Base-by-base conservation (phyloP, 2,888 invertebrate genomes). In the Andricus quercusramuli region DNA sequence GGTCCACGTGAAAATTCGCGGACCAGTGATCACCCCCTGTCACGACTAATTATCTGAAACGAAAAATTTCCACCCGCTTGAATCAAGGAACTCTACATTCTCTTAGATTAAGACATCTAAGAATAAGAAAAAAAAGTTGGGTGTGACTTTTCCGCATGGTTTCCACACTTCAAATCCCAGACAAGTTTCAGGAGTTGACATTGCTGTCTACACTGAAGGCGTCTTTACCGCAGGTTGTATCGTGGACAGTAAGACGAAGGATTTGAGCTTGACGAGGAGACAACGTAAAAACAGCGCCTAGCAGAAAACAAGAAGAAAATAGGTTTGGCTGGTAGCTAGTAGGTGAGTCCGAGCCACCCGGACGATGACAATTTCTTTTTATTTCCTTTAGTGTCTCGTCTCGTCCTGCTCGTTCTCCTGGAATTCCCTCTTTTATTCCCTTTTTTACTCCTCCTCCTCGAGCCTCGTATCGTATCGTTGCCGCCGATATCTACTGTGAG, bases 331-430 rank as follows among this genome's bases (percentile, higher is more conserved):
- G 15, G 62, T 25, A 25, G 22, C 62, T 62, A 62, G 62, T 62
- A 25, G 62, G n/a, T n/a, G 56, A 56, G 56, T 56, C 56, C 56
- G 84, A 87, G 81, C 85, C 85, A 86, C 85, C 84, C 83, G 84
- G 86, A 88, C 87, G 88, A 90, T 89, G 91, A 91, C 89, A 89
- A 90, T 91, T 89, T 83, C 88, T 88, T 90, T 91, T 91, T 90
- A 90, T 89, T 88, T 86, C 80, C 83, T 84, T 82, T 79, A 77
- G 80, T 81, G 82, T 84, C 56, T 65, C 32, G 59, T 47, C 47
- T 51, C 29, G 9, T 77, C 65, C 70, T 56, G 62, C 25, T 22
- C 79, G 41, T 78, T n/a, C 25, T 15, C 62, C 74, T 66, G 17
- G 20, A 44, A 65, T 41, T 44, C 51, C 37, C 25, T 62, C 15